Evolutionary conservation across 2,113 vertebrate genomes (phyloP), one percentile per base, ranked within the genome.

Genomic region (Vulpes ferrilata): DNA sequence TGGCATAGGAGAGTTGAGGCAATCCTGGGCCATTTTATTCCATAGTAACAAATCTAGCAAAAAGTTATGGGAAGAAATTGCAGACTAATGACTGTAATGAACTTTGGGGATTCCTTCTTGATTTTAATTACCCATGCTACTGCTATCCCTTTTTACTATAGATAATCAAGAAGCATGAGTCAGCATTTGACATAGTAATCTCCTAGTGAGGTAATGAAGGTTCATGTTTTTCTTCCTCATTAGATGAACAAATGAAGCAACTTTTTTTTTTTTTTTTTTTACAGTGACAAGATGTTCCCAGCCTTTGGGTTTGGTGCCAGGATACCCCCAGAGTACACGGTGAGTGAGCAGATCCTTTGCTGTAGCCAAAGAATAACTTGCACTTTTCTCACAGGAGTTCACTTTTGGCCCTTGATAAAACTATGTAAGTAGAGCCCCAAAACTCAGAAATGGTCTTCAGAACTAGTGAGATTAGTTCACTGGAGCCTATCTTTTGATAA

Each of bases 211-310:
- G 88, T 69, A 48, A 79, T 35, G 25, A 27, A 38, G 38, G 48
- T 67, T 90, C 32, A 1, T 88, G 23, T 43, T 91, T 95, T 87
- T 65, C 80, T 82, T 86, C 19, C 62, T 95, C 35, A 23, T 88
- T 55, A 94, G 53, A 59, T 88, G 51, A 80, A 90, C 51, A 83
- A 95, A 86, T 94, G 88, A 91, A 95, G 81, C 80, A 65, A 82
- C 25, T 85, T 92, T 43, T 43, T 43, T 43, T 43, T 43, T 43
- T 43, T 43, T 43, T 43, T 43, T 84, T 97, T 96, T 97, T 98
- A 97, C 99, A 99, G 99, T 98, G 99, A 99, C 98, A 99, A 99
- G 99, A 99, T 99, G 99, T 99, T 99, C 97, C 99, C 99, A n/a
- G 99, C 99, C 48, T 99, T 99, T 88, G 99, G 99, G 96, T 99